Base-by-base conservation (phyloP, 2,888 invertebrate species). In the Protodeltote pygarga region DNA sequence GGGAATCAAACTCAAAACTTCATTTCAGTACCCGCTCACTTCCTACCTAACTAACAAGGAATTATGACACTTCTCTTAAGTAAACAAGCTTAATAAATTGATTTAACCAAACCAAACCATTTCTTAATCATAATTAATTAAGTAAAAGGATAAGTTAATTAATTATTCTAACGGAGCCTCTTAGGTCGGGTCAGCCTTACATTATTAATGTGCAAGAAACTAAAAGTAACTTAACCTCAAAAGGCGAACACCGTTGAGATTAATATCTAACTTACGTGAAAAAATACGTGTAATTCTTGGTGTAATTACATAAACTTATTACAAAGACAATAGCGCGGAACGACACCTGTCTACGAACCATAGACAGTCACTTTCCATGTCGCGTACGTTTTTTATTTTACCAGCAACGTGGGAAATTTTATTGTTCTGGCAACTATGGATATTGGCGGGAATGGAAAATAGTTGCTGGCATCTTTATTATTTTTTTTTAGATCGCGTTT, bases 291-390 rank as follows among this genome's bases (percentile, higher is more conserved):
- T 55, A 68, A 68, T 68, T 70, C 70, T 71, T 61, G 20, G 32
- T 27, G 14, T 55, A 68, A 68, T 68, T 70, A 68, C 68, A 64
- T 68, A 68, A 68, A 53, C 37, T 33, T 60, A 52, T 69, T 68
- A 70, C 71, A 70, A 28, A 39, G 27, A 68, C 71, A 68, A 68
- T 68, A 70, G 64, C 24, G 57, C 68, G 68, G 68, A 68, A 68
- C 71, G 58, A 52, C 51, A 44, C 38, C 25, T 34, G 54, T 49
- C 64, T 65, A 28, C 24, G 10, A 23, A 29, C 39, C 58, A 58
- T 41, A 71, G 49, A 67, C 61, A 73, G 70, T 75, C 76, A 76
- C 77, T 76, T 76, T 76, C 76, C 67, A 68, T 64, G 67, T 37
- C 66, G 37, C 49, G 33, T 59, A 28, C 32, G 19, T 54, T 66